Evolutionary conservation across 2,888 invertebrate genomes (phyloP), one percentile per base, ranked within the genome.

Genomic region (Ypsolopha sequella): DNA sequence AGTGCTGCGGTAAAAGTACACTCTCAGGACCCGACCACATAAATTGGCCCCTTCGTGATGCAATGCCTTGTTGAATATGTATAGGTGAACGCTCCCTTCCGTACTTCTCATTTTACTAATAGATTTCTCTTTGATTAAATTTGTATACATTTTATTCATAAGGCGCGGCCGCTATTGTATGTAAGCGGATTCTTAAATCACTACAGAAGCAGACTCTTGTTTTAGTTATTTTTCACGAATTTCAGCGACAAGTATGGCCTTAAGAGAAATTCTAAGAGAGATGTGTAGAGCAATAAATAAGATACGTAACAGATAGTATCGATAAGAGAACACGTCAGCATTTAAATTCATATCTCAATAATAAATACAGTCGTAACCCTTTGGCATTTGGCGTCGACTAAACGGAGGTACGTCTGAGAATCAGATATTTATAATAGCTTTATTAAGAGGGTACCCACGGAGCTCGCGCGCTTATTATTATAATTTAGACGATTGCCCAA

Each of bases 31-130:
- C 71, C 67, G 73, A 47, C 75, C 77, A 79, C 79, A 85, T 86
- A 86, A 86, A 86, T 85, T 80, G 77, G 78, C 76, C 71, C 70
- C 79, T 76, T 85, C 85, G 86, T 86, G 86, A 86, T 86, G 84
- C 85, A 85, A 80, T 80, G 65, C 79, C 81, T 80, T 72, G 85
- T 86, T 86, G 86, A 85, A 86, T 86, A 86, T 86, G 86, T 86
- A 86, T 85, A 84, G 79, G 76, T 82, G 78, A 41, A 33, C 70
- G 80, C 80, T 80, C 85, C 85, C 85, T 86, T 82, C 85, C 86
- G 80, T 82, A 82, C 78, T 85, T 82, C 85, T 85, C 86, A 86
- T 86, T 86, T 86, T 86, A 84, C 86, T 86, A 86, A 86, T 86
- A 86, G 85, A 86, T 85, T 86, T 82, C 80, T 79, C 81, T 85